These are phyloP conservation scores for Lipotes vexillifer DNA, from an alignment of 2,113 vertebrate genomes.

Conservation along the genomic window DNA sequence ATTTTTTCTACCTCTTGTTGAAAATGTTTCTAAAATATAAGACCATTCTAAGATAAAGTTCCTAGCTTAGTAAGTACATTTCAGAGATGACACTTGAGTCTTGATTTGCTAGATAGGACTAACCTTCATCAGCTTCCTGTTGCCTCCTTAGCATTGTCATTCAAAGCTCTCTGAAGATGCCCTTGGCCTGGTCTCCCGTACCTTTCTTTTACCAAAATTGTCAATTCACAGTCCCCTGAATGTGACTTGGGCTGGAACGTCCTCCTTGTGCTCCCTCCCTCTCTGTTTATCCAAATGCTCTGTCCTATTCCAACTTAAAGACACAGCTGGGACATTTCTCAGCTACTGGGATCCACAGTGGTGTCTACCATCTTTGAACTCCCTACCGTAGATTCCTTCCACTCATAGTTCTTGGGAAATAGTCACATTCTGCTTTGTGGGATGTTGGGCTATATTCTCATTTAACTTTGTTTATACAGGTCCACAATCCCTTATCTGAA, in stretches of 20 bases:
- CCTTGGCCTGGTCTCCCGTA: neutral
- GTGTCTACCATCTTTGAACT: constrained; percentile 14
- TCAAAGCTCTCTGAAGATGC: neutral
- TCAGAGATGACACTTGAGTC: neutral
- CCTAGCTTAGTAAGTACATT: neutral
- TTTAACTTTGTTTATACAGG: constrained; percentile 34
- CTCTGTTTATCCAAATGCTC: neutral
- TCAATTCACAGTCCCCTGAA: neutral
- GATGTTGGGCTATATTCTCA: neutral
- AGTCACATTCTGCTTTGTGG: neutral
- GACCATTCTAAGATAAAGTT: constrained; percentile 22
- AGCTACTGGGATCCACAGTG: neutral
- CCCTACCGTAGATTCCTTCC: neutral
- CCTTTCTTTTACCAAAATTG: neutral
- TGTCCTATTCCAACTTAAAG: neutral
- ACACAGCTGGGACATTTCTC: neutral
- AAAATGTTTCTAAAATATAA: constrained; percentile 35
- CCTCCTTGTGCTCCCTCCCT: neutral
- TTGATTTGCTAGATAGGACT: neutral
- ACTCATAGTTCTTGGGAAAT: neutral
- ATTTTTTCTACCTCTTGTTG: neutral
- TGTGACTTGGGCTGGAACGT: neutral
- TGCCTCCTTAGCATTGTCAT: neutral
- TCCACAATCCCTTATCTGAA: constrained; percentile 29
- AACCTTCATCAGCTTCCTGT: neutral